Percentiles rank a stretch among this genome's conserved stretches.
Evolutionary conservation across 2,797 vertebrate genomes (phyloP).

Genomic region (Amblyopsis hoosieri): DNA sequence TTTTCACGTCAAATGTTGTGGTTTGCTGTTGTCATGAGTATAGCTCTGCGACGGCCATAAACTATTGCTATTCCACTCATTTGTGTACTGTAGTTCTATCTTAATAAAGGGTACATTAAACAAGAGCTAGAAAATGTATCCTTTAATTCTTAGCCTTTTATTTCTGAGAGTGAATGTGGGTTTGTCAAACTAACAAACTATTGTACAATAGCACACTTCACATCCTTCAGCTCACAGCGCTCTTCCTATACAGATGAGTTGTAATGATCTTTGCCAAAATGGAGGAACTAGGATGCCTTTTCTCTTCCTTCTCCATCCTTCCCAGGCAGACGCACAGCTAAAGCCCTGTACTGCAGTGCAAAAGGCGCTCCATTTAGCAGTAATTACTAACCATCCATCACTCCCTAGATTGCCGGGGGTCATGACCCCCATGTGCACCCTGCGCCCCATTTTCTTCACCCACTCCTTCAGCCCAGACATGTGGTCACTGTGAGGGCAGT

Average conservation of each 20-base stretch:
- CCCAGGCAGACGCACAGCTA: slow-evolving; percentile 70
- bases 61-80: no score
- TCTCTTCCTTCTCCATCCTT: slow-evolving; percentile 33
- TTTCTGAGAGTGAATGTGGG: slow-evolving; percentile 6
- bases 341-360: slow-evolving; percentile 77
- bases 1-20: no score
- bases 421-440: slow-evolving; percentile 74
- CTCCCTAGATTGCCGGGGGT: slow-evolving; percentile 83
- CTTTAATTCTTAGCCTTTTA: no score
- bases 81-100: no score
- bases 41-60: no score
- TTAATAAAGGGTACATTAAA: no score
- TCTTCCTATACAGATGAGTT: slow-evolving; percentile 3
- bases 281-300: slow-evolving; percentile 18
- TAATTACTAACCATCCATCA: slow-evolving; percentile 88
- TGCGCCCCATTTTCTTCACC: slow-evolving; percentile 61
- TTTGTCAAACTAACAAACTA: slow-evolving; percentile 29
- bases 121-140: no score
- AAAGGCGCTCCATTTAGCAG: slow-evolving; percentile 81
- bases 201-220: slow-evolving; percentile 11
- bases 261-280: slow-evolving; percentile 28
- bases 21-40: no score
- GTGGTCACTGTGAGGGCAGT: slow-evolving; percentile 79
- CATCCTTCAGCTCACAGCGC: slow-evolving; percentile 19
- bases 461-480: slow-evolving; percentile 70